Conservation (phyloP, 2,113 vertebrate species). For the Megaleporinus macrocephalus region DNA sequence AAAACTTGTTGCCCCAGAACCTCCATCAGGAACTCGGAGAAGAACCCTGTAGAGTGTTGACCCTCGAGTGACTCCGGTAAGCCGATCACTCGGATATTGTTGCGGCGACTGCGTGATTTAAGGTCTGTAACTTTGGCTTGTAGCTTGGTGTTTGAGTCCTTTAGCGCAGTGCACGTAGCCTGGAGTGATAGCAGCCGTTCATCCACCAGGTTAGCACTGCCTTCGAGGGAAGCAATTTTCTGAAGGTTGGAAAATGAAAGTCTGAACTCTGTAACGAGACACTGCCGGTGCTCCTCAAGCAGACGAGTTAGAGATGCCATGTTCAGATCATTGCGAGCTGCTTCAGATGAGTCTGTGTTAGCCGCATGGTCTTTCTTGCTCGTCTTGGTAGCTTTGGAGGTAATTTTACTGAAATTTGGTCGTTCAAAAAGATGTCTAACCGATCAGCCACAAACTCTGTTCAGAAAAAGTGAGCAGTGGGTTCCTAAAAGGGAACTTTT, state of each 20-base stretch:
- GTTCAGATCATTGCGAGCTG: neutral
- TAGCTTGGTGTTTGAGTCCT: neutral
- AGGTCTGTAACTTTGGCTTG: conserved; percentile 19
- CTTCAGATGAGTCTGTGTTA: too few species aligned
- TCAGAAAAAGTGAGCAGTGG: too few species aligned
- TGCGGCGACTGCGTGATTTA: conserved; percentile 13
- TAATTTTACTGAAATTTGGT: too few species aligned
- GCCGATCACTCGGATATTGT: conserved; percentile 1
- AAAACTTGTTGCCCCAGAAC: neutral
- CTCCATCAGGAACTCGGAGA: neutral
- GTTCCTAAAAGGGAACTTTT: too few species aligned
- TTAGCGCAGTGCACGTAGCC: neutral
- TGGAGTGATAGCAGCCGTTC: neutral
- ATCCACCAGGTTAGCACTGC: neutral
- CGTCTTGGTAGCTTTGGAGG: too few species aligned
- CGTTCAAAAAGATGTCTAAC: too few species aligned
- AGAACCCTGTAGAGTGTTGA: neutral
- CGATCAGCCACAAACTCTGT: too few species aligned
- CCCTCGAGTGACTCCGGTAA: conserved; percentile 4
- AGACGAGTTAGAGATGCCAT: neutral
- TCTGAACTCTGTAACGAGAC: neutral
- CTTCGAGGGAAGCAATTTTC: neutral
- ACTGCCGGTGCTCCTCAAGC: conserved; percentile 7
- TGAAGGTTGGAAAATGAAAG: neutral
- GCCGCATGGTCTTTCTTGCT: too few species aligned